Conservation (phyloP, 2,113 vertebrate species). For the Protobothrops mucrosquamatus region DNA sequence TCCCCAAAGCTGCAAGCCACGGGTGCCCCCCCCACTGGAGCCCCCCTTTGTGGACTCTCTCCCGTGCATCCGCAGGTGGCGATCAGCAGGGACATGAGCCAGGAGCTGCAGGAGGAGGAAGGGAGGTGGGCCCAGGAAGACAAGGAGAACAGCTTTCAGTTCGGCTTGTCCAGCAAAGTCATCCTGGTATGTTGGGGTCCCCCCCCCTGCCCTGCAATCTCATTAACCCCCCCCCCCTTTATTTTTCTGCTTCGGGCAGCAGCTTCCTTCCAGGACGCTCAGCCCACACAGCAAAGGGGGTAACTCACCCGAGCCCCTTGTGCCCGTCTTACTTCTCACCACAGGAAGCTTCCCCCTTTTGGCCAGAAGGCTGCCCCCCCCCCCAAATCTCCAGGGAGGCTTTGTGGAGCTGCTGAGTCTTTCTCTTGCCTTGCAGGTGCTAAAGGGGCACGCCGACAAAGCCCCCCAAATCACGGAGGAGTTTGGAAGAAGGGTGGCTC, state of each 20-base stretch:
- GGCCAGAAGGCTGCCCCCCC: background rate
- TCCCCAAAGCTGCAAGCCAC: background rate
- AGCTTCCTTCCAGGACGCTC: background rate
- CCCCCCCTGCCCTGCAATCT: background rate
- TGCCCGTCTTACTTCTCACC: background rate
- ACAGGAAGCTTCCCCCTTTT: background rate
- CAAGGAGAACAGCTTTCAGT: conserved; percentile 64
- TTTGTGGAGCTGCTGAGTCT: background rate
- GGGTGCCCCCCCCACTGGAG: background rate
- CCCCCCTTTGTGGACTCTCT: background rate
- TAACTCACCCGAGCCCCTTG: background rate
- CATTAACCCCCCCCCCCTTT: background rate
- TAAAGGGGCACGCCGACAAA: conserved; percentile 82
- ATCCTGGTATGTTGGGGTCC: conserved; percentile 65
- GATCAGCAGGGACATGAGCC: conserved; percentile 69
- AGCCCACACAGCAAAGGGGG: background rate
- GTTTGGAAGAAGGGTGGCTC: conserved; percentile 80
- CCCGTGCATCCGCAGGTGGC: conserved; percentile 48
- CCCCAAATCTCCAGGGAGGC: accelerated
- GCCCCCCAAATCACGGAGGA: conserved; percentile 81
- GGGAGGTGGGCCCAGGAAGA: conserved; percentile 67
- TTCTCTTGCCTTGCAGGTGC: conserved; percentile 65
- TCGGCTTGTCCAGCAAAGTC: conserved; percentile 67
- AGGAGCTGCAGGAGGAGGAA: conserved; percentile 73
- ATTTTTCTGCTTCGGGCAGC: background rate